Base-by-base conservation (phyloP, 2,113 vertebrate genomes). In the Megalops atlanticus region DNA sequence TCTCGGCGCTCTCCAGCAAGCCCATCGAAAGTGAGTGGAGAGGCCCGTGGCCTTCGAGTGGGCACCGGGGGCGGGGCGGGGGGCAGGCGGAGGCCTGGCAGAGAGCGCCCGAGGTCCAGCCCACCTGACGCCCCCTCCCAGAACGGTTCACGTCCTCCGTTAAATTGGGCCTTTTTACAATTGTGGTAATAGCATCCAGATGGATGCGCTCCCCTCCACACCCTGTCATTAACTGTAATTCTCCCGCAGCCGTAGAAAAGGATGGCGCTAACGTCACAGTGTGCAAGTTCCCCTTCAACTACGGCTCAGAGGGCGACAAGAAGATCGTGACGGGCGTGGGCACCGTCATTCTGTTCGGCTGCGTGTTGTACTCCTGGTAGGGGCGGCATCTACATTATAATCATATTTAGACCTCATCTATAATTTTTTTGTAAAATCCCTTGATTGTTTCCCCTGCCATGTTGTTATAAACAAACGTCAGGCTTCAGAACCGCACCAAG, bases 311-410 rank as follows among this genome's bases (percentile, higher is more conserved):
- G 84, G 93, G 89, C 47, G 97, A 98, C 84, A 95, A 95, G 80
- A 96, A 93, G 82, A 92, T 98, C 70, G 97, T 97, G 81, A 96
- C 95, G 0, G 88, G 88, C 12, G 74, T 98, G 79, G 98, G 97
- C 40, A 95, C 96, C 0, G 64, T 89, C 0, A 95, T 99, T 84
- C 86, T 98, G 43, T 95, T 97, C 79, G 91, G 89, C 81, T 99
- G 97, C 77, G 94, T 99, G 88, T 92, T 97, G 31, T 98, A 99
- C 87, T 97, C 97, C 40, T 99, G 98, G 98, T 99, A 94, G 92
- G 94, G 91, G 43, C 80, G 0, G 39, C 2, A 2, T 72, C 80
- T 0, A 27, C 36, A 31, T 39, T 31, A 43, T 35, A 36, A 47
- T 79, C 43, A 21, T 79, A 45, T 18, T 41, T 31, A 11, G 40